Percentiles rank a stretch among this genome's conserved stretches.
phyloP scores from a whole-genome alignment of 2,113 vertebrate species.

The Ctenodactylus gundi region DNA sequence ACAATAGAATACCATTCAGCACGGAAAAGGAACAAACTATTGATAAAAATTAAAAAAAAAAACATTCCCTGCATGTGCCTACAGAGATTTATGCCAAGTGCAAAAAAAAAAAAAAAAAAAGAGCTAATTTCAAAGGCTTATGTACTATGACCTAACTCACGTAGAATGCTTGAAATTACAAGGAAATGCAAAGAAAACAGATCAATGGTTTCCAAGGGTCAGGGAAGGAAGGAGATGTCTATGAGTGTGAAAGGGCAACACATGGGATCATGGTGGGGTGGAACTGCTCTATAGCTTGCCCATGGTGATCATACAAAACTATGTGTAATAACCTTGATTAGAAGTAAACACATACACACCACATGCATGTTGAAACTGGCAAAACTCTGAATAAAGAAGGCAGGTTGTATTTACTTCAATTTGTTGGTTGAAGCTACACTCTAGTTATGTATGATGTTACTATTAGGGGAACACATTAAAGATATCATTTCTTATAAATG shows the following conservation, averaged over 20 bases:
- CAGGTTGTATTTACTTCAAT: neutral
- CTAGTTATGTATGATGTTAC: neutral
- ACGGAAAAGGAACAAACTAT: conserved; percentile 36
- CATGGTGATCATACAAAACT: neutral
- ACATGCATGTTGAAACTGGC: neutral
- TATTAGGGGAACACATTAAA: neutral
- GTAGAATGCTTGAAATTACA: conserved; percentile 6
- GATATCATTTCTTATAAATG: neutral
- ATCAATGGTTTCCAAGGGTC: neutral
- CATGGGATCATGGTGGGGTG: neutral
- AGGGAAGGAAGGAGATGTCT: neutral
- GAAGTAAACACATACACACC: conserved; percentile 14
- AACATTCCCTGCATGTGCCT: neutral
- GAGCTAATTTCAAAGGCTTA: neutral
- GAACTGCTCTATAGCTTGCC: neutral
- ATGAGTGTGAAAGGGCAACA: conserved; percentile 28
- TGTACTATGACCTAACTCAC: neutral
- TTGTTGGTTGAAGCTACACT: neutral
- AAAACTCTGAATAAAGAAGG: neutral
- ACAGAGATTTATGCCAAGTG: neutral
- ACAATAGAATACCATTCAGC: neutral
- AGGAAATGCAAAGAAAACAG: conserved; percentile 30
- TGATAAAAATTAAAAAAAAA: neutral
- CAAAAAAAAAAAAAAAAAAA: too few relatives aligned
- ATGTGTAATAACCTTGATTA: neutral